Percentiles rank a stretch among this genome's conserved stretches.
Evolutionary conservation across 2,888 invertebrate species (phyloP).

Genomic region (Tipula confusa): DNA sequence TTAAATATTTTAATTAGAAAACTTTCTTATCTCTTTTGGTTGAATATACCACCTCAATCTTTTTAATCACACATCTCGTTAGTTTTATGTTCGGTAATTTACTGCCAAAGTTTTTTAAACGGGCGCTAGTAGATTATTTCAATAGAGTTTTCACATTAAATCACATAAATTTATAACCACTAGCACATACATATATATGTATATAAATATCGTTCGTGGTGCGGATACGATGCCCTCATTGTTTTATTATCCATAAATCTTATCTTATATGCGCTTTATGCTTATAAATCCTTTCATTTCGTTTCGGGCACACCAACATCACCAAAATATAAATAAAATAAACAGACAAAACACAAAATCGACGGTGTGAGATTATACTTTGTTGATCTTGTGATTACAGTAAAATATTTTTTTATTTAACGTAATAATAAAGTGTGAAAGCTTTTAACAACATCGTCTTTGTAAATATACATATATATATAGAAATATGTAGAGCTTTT

Average conservation of each 20-base stretch:
- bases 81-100: background rate
- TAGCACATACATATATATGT: background rate
- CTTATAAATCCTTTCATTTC: background rate
- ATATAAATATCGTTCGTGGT: no score
- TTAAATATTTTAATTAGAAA: no score
- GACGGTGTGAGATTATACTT: background rate
- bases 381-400: background rate
- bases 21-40: no score
- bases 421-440: slow-evolving; percentile 3
- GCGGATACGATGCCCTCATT: background rate
- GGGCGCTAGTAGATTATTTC: background rate
- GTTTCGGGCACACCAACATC: background rate
- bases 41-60: no score
- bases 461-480: background rate
- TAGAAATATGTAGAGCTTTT: background rate
- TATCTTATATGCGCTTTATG: background rate
- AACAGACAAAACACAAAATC: background rate
- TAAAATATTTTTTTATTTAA: background rate
- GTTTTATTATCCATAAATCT: slow-evolving; percentile 25
- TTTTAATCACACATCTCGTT: background rate
- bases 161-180: background rate
- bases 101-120: background rate
- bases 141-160: background rate
- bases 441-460: background rate
- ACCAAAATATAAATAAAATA: background rate